A percentile compares a stretch with the other conserved stretches of the same genome.
Evolutionary conservation across 23 tunicate species (phyloP).

Genomic region (Corella eumyota): DNA sequence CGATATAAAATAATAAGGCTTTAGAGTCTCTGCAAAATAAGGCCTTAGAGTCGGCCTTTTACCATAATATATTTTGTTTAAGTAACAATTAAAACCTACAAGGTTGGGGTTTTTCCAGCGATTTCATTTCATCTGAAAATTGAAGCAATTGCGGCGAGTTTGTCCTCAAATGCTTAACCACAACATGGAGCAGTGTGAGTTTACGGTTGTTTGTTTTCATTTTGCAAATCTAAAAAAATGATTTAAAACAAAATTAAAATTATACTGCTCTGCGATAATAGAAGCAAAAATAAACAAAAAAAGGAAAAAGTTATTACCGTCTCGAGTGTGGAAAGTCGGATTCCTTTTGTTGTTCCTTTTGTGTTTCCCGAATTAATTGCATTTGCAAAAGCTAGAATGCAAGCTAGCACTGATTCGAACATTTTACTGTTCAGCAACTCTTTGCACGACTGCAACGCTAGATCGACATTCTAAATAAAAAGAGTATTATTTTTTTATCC

Average conservation of each 20-base stretch:
- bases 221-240: slow-evolving; percentile 22
- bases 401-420: slow-evolving; percentile 32
- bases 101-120: slow-evolving; percentile 28
- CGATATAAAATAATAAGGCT: no score
- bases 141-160: slow-evolving; percentile 21
- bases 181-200: slow-evolving; percentile 39
- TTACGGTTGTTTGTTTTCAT: slow-evolving; percentile 66
- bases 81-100: slow-evolving; percentile 22
- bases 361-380: slow-evolving; percentile 26
- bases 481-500: not conserved
- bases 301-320: slow-evolving; percentile 11
- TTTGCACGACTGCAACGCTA: slow-evolving; percentile 19
- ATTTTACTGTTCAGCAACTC: slow-evolving; percentile 38
- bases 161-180: slow-evolving; percentile 15
- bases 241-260: not conserved
- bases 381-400: slow-evolving; percentile 28
- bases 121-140: slow-evolving; percentile 20
- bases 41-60: no score
- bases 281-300: not conserved
- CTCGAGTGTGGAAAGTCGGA: slow-evolving; percentile 39
- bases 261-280: not conserved
- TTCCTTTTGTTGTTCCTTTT: slow-evolving; percentile 61
- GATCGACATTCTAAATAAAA: slow-evolving; percentile 32
- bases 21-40: no score
- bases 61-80: no score